Conservation (phyloP, 1,140 invertebrate species). For the Mylabris phalerata region DNA sequence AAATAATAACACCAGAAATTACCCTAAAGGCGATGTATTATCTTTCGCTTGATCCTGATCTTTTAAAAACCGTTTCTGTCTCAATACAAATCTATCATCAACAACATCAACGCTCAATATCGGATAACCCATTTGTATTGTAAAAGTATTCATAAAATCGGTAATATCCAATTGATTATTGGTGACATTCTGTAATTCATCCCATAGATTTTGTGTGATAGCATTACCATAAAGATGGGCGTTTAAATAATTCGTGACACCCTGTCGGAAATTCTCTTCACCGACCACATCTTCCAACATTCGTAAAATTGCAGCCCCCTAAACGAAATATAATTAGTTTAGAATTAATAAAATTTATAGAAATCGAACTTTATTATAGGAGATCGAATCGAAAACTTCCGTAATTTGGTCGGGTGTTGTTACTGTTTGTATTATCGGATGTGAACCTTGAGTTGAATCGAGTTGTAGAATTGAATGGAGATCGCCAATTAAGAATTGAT, state of each 20-base stretch:
- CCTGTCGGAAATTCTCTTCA: constrained; percentile 63
- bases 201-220: constrained; percentile 70
- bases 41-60: constrained; percentile 50
- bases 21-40: constrained; percentile 6
- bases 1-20: neutral
- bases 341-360: constrained; percentile 15
- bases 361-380: constrained; percentile 76
- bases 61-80: constrained; percentile 65
- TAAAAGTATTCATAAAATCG: constrained; percentile 87
- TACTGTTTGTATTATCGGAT: constrained; percentile 80
- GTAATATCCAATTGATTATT: constrained; percentile 49
- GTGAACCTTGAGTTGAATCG: constrained; percentile 78
- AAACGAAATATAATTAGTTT: neutral
- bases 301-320: constrained; percentile 81
- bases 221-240: constrained; percentile 68
- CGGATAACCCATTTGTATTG: constrained; percentile 86
- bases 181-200: constrained; percentile 50
- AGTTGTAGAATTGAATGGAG: constrained; percentile 65
- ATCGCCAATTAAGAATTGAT: constrained; percentile 65
- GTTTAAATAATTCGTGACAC: constrained; percentile 66
- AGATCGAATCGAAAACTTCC: constrained; percentile 86
- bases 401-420: constrained; percentile 83
- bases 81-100: constrained; percentile 51
- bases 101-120: constrained; percentile 57
- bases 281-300: constrained; percentile 86